Evolutionary conservation across 2,113 vertebrate species (phyloP), one percentile per base, ranked within the genome.

Genomic region (Oncorhynchus clarkii): DNA sequence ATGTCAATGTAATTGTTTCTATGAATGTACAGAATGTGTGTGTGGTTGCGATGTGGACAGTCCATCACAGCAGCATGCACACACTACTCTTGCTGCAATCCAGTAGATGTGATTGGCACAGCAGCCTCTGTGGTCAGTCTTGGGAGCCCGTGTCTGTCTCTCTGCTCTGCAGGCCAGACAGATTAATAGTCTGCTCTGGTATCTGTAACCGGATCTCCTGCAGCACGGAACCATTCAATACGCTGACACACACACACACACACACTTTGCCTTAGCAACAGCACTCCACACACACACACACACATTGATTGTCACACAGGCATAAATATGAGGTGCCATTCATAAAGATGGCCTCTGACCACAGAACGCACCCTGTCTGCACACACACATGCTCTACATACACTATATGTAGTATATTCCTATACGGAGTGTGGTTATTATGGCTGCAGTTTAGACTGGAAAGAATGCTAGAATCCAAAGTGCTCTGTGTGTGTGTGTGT

Each of bases 291-390:
- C 27, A 29, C 22, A 24, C 22, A 24, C 51, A 39, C 27, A 39
- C 24, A 24, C 39, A 66, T 14, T 29, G 65, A 34, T 31, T 18
- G 26, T 26, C 54, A 29, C 57, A 16, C 39, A 72, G 67, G 31
- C 59, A 45, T 70, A 49, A 76, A 82, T 34, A 1, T 80, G 68
- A 76, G 68, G 65, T 59, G 74, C 65, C 67, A 81, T 80, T 83
- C 71, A 79, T 3, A 76, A 70, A 81, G 62, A 48, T 51, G 22
- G 7, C 74, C 76, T 65, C 48, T 69, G 62, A 66, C 69, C 66
- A 54, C 16, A 20, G 1, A 81, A 77, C 80, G 70, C 80, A 49
- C 83, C 79, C 81, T 57, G 66, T 67, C 72, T 62, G 59, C 51
- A 18, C 39, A 75, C 67, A 54, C 0, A 60, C 26, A 54, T 45